Evolutionary conservation across 2,797 vertebrate genomes (phyloP).

Genomic region (Mormyrops boulengeri): DNA sequence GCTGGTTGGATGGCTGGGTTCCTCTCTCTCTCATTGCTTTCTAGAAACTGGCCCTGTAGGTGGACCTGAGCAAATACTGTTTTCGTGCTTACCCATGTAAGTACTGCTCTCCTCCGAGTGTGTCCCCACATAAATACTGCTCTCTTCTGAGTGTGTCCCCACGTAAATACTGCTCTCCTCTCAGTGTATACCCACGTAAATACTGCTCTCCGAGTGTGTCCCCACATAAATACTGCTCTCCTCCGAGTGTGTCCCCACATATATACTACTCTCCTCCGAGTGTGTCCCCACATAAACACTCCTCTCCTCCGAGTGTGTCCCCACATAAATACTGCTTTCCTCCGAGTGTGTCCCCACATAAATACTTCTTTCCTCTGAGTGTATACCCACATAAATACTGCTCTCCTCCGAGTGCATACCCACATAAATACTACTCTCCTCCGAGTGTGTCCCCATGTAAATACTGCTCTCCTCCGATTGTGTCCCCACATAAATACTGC

Average conservation of each 20-base stretch:
- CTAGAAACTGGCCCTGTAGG: background rate
- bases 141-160: too few relatives aligned
- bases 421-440: background rate
- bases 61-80: background rate
- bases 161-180: too few relatives aligned
- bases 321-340: background rate
- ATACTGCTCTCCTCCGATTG: background rate
- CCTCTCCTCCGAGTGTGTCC: too few relatives aligned
- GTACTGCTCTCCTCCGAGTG: too few relatives aligned
- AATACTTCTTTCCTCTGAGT: background rate
- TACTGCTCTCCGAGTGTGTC: too few relatives aligned
- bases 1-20: background rate
- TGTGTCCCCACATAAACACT: too few relatives aligned
- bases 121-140: too few relatives aligned
- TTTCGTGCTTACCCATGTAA: background rate
- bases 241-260: background rate
- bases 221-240: background rate
- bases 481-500: background rate
- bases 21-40: background rate
- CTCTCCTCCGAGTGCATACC: background rate
- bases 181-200: too few relatives aligned
- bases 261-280: too few relatives aligned
- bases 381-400: background rate
- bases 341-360: background rate
- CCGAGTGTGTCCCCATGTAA: fast-evolving